Evolutionary conservation across 23 tunicate genomes (phyloP).

Genomic region (Ascidia mentula): DNA sequence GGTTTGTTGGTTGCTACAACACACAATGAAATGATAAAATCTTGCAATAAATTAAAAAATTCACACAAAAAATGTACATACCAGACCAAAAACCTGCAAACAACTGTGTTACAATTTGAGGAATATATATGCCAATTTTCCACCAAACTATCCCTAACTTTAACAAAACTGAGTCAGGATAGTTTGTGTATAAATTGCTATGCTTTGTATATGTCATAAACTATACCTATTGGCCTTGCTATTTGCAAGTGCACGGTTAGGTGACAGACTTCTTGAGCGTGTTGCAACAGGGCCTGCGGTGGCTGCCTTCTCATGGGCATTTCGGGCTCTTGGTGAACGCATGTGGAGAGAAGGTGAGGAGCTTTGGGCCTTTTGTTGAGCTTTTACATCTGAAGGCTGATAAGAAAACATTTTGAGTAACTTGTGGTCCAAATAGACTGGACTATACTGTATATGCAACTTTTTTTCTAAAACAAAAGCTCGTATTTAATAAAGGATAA

Average conservation of each 20-base stretch:
- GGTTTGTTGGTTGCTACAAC: background rate
- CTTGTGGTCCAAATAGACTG: too few relatives aligned
- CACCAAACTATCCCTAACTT: too few relatives aligned
- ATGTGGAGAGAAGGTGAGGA: constrained; percentile 38
- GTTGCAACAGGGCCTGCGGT: constrained; percentile 25
- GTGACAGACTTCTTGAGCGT: constrained; percentile 72
- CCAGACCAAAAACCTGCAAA: too few relatives aligned
- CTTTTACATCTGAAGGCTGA: constrained; percentile 57
- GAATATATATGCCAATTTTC: too few relatives aligned
- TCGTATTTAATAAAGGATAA: too few relatives aligned
- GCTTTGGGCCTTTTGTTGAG: constrained; percentile 20
- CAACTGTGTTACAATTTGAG: too few relatives aligned
- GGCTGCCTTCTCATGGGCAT: constrained; percentile 30
- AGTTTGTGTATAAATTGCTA: background rate
- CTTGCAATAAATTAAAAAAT: too few relatives aligned
- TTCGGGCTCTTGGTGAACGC: constrained; percentile 47
- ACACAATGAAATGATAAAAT: too few relatives aligned
- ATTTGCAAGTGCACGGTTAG: constrained; percentile 58
- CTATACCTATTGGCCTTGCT: constrained; percentile 40
- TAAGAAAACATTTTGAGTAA: background rate
- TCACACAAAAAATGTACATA: too few relatives aligned
- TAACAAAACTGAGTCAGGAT: too few relatives aligned
- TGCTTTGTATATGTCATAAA: background rate
- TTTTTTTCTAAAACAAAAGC: too few relatives aligned
- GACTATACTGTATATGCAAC: too few relatives aligned